Conservation (phyloP, 2,888 invertebrate species). For the Heliconius aoede region DNA sequence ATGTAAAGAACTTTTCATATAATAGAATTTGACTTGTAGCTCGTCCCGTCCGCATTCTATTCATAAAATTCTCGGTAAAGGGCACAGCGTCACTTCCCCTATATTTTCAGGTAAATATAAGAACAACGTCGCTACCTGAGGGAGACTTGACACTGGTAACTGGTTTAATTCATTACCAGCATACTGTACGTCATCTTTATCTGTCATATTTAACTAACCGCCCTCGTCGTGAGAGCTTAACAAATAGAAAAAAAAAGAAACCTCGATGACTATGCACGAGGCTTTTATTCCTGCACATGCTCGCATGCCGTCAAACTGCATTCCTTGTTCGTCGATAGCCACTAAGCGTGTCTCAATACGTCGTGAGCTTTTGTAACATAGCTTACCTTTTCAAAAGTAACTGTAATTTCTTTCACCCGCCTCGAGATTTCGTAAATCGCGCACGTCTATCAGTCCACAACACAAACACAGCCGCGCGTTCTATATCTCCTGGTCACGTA, state of each 20-base stretch:
- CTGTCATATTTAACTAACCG: constrained; percentile 53
- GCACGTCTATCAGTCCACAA: constrained; percentile 63
- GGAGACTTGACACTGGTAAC: constrained; percentile 59
- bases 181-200: constrained; percentile 51
- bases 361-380: constrained; percentile 78
- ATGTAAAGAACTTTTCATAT: constrained; percentile 19
- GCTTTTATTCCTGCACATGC: constrained; percentile 81
- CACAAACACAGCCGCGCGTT: constrained; percentile 69
- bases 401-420: constrained; percentile 75
- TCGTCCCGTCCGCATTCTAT: constrained; percentile 69
- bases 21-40: constrained; percentile 27
- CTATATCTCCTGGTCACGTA: constrained; percentile 60
- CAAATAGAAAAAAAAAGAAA: constrained; percentile 64
- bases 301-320: constrained; percentile 80
- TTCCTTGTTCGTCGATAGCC: constrained; percentile 80
- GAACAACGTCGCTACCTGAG: constrained; percentile 70
- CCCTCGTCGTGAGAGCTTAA: constrained; percentile 65
- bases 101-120: constrained; percentile 71
- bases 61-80: constrained; percentile 70
- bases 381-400: constrained; percentile 82
- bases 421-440: constrained; percentile 62
- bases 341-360: constrained; percentile 78
- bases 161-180: constrained; percentile 57
- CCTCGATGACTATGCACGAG: constrained; percentile 77
- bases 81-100: constrained; percentile 70